Base-by-base conservation (phyloP, 2,113 vertebrate species). In the Piaya cayana region DNA sequence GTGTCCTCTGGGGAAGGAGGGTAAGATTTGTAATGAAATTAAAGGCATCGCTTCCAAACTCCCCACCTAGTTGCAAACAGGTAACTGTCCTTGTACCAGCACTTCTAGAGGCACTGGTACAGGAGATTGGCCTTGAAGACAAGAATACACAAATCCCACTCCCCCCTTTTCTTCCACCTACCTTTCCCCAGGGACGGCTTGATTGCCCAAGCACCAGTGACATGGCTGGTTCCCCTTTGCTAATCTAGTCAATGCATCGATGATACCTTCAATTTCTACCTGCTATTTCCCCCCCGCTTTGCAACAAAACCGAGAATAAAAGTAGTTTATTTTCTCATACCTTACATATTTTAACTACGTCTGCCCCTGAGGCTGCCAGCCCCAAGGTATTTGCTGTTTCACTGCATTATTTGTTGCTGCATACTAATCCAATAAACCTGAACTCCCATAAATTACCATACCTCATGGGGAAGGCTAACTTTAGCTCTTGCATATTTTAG, bases 401-500 rank as follows among this genome's bases (percentile, higher is more conserved):
- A 0, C 36, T 88, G 53, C 59, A 30, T 12, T 76, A 50, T 36
- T 92, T 95, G 55, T 82, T 90, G 79, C 75, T 91, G 53, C 50
- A 37, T 29, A 12, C 45, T 37, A 86, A 85, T 34, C 67, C 75
- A 77, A 67, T 53, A 86, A 95, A 93, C 75, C 88, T 88, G 71
- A 72, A 49, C 87, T 74, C 55, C 49, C 71, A 67, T 67, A 23
- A 77, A 80, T 77, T 88, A 83, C 71, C 59, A 29, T 77, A 53
- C 67, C 3, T 1, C 82, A 58, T 4, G 29, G 71, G 74, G 50
- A 45, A 94, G 22, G 85, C 22, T 92, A 93, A 69, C 82, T 88
- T 95, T 86, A 96, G 90, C 42, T 92, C 30, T 53, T 92, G 55
- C 36, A 59, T 71, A 83, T 92, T 93, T 95, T 60, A 96, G 80